Percentiles rank a stretch among this genome's conserved stretches.
phyloP scores from a whole-genome alignment of 2,888 invertebrate species.

The Carabus problematicus region DNA sequence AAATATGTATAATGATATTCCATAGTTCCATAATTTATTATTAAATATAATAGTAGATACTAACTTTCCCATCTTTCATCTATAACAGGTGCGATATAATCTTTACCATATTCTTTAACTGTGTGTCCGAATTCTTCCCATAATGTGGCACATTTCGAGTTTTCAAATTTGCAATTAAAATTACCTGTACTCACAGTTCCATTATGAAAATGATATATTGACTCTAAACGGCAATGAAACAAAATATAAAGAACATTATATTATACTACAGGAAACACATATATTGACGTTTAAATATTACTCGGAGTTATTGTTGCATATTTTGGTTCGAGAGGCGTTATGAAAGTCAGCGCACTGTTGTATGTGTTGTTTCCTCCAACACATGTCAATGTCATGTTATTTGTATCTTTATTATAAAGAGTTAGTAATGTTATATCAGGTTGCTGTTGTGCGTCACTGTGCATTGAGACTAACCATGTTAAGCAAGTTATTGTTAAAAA shows the following conservation, averaged over 20 bases:
- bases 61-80: conserved; percentile 31
- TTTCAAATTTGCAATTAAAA: conserved; percentile 20
- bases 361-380: conserved; percentile 1
- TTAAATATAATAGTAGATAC: neutral
- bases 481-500: too few relatives aligned
- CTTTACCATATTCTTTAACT: neutral
- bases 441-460: neutral
- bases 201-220: neutral
- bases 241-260: neutral
- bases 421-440: conserved; percentile 22
- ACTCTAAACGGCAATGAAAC: conserved; percentile 7
- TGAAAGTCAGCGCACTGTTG: neutral
- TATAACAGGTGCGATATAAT: conserved; percentile 1
- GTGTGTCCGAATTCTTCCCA: conserved; percentile 1
- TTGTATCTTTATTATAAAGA: neutral
- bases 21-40: too few relatives aligned
- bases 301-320: too few relatives aligned
- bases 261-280: too few relatives aligned
- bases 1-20: too few relatives aligned
- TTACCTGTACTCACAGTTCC: too few relatives aligned
- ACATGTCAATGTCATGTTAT: neutral
- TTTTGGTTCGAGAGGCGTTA: too few relatives aligned
- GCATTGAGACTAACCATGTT: too few relatives aligned
- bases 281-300: too few relatives aligned
- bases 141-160: neutral